A percentile compares a stretch with the other conserved stretches of the same genome.
Evolutionary conservation across 2,888 invertebrate species (phyloP).

Genomic region (Neoaliturus tenellus): DNA sequence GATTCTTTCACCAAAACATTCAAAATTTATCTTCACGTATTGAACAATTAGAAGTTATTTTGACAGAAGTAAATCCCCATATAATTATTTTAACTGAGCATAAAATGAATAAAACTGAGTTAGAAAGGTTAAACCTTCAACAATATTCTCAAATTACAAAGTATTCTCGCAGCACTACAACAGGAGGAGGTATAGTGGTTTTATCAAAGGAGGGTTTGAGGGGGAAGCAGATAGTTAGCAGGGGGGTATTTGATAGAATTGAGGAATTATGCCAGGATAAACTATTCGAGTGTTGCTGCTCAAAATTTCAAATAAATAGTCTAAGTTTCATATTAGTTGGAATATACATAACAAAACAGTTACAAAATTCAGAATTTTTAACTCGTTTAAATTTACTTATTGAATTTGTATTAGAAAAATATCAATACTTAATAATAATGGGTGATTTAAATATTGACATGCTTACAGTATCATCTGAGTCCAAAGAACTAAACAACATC

Average conservation of each 20-base stretch:
- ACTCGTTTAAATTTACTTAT: not conserved
- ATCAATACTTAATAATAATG: not conserved
- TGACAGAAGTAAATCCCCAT: not conserved
- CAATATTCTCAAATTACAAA: not conserved
- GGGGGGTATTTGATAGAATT: too few relatives aligned
- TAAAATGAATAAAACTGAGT: not conserved
- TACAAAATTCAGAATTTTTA: conserved; percentile 28
- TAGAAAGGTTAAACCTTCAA: conserved; percentile 4
- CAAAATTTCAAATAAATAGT: not conserved
- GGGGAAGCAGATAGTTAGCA: conserved; percentile 21
- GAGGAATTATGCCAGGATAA: conserved; percentile 1
- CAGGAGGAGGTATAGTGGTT: not conserved
- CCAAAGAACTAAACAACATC: conserved; percentile 20
- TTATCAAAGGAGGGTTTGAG: conserved; percentile 3
- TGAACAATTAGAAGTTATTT: conserved; percentile 8
- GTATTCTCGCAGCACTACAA: conserved; percentile 1
- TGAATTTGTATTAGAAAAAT: not conserved
- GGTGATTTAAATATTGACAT: not conserved
- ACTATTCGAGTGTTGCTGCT: conserved; percentile 5
- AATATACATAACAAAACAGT: not conserved
- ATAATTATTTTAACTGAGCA: conserved; percentile 28
- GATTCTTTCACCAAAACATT: conserved; percentile 5
- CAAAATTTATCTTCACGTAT: not conserved
- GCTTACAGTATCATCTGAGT: conserved; percentile 1
- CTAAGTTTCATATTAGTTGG: not conserved